Percentiles rank a stretch among this genome's conserved stretches.
Conservation (phyloP, 1,140 invertebrate genomes). For the Cylas formicarius region DNA sequence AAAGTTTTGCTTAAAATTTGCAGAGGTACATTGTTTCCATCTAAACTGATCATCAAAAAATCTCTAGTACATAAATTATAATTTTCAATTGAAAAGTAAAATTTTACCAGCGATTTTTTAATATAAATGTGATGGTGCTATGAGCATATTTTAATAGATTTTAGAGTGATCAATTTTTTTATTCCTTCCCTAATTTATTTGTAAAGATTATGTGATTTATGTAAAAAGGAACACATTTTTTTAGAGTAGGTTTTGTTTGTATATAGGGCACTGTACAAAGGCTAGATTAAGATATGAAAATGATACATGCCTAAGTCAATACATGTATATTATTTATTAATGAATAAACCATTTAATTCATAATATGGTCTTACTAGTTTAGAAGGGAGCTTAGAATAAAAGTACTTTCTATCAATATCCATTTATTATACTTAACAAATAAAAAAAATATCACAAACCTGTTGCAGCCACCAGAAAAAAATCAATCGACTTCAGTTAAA, state of each 20-base stretch:
- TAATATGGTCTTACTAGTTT: no score
- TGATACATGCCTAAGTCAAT: no score
- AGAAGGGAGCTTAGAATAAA: no score
- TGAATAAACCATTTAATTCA: no score
- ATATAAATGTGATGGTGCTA: conserved; percentile 40
- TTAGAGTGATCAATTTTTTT: conserved; percentile 14
- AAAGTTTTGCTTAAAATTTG: not conserved
- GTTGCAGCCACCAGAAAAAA: no score
- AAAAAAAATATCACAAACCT: no score
- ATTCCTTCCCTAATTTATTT: conserved; percentile 26
- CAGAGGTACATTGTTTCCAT: not conserved
- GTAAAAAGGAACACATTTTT: conserved; percentile 24
- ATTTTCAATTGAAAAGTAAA: conserved; percentile 12
- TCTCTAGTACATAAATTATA: conserved; percentile 2
- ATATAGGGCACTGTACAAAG: conserved; percentile 34
- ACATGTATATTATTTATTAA: no score
- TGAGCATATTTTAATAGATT: conserved; percentile 26
- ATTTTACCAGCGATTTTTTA: conserved; percentile 20
- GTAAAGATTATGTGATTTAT: conserved; percentile 25
- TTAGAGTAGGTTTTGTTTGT: conserved; percentile 33
- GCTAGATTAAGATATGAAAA: conserved; percentile 11
- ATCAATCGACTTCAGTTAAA: no score
- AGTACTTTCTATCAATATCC: no score
- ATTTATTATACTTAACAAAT: no score
- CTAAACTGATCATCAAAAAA: conserved; percentile 3